These are phyloP conservation scores for Gordius sp. DNA, from an alignment of 2,888 invertebrate species.

Conservation along the genomic window DNA sequence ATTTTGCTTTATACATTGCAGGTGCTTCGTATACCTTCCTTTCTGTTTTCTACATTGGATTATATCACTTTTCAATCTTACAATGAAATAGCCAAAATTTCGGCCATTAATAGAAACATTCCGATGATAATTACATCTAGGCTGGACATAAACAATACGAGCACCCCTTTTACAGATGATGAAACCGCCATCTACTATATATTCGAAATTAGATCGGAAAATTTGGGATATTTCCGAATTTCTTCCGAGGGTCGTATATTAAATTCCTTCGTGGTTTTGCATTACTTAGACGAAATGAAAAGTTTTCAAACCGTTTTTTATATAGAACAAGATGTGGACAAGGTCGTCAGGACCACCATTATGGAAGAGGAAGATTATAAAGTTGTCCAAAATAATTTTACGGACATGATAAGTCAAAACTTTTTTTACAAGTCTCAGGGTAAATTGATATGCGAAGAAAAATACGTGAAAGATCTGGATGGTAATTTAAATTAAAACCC, in stretches of 20 bases:
- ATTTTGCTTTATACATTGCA: too few species aligned
- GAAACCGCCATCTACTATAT: neutral
- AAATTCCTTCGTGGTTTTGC: neutral
- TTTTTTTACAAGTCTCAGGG: constrained; percentile 5
- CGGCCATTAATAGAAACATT: too few species aligned
- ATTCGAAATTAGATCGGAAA: constrained; percentile 10
- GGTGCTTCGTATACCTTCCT: neutral
- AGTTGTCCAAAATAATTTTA: neutral
- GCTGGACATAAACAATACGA: too few species aligned
- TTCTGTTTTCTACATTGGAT: constrained; percentile 6
- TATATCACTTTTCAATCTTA: constrained; percentile 8
- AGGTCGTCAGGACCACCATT: neutral
- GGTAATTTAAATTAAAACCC: too few species aligned
- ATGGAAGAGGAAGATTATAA: neutral
- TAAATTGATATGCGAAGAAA: constrained; percentile 8
- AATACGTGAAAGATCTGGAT: constrained; percentile 10
- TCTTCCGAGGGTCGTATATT: constrained; percentile 1
- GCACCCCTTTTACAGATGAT: too few species aligned
- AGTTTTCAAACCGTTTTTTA: neutral
- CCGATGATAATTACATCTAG: too few species aligned
- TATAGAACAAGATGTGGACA: neutral
- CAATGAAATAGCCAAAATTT: too few species aligned
- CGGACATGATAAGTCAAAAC: neutral
- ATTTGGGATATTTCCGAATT: neutral
- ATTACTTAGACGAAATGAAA: neutral